These are phyloP conservation scores for Emmelina monodactyla DNA, from an alignment of 2,888 invertebrate genomes.

Conservation along the genomic window DNA sequence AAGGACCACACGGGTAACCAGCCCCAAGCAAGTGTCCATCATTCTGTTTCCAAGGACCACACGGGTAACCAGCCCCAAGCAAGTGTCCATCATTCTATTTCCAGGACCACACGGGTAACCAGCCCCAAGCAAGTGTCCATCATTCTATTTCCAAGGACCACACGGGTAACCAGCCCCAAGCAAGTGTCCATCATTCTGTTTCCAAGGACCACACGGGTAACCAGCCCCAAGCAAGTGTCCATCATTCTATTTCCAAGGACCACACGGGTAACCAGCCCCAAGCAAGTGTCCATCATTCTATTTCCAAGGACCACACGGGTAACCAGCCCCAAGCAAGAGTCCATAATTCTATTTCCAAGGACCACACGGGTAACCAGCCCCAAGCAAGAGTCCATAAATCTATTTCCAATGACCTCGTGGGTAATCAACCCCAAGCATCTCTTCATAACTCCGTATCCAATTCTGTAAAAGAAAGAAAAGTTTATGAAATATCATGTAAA, in stretches of 20 bases:
- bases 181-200: too few relatives aligned
- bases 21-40: too few relatives aligned
- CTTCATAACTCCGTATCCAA: too few relatives aligned
- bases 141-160: too few relatives aligned
- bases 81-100: too few relatives aligned
- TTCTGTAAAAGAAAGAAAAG: too few relatives aligned
- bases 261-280: constrained; percentile 7
- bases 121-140: too few relatives aligned
- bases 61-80: too few relatives aligned
- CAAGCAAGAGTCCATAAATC: background rate
- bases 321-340: constrained; percentile 4
- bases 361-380: constrained; percentile 6
- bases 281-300: background rate
- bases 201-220: too few relatives aligned
- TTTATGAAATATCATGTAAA: constrained; percentile 11
- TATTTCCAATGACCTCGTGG: background rate
- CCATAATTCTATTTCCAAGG: background rate
- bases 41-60: background rate
- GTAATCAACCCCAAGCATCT: background rate
- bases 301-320: constrained; percentile 1
- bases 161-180: too few relatives aligned
- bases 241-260: background rate
- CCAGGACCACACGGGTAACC: too few relatives aligned
- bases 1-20: too few relatives aligned
- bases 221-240: constrained; percentile 3